Conservation (phyloP, 2,797 vertebrate genomes). For the Brachyalestes nurse region DNA sequence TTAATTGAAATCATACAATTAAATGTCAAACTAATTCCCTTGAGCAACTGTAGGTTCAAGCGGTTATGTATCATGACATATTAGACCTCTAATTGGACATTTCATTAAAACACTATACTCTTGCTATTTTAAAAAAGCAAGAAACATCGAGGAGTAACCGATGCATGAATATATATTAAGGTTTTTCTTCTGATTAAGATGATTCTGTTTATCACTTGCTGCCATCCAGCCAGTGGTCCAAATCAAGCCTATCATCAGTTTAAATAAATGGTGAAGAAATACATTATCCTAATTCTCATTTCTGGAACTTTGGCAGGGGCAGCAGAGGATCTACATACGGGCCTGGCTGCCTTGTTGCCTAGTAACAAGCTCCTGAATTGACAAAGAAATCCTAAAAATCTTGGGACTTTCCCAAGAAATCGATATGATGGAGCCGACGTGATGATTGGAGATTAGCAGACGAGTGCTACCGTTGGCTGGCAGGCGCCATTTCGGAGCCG, state of each 20-base stretch:
- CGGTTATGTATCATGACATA: constrained; percentile 35
- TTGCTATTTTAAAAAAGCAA: not conserved
- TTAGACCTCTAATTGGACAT: constrained; percentile 35
- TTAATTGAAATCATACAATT: constrained; percentile 66
- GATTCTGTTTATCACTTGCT: constrained; percentile 2
- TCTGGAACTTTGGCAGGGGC: constrained; percentile 69
- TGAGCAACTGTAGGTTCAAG: constrained; percentile 53
- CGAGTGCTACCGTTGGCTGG: constrained; percentile 75
- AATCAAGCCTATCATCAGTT: constrained; percentile 60
- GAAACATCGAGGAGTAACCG: not conserved
- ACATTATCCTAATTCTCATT: constrained; percentile 71
- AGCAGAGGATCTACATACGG: constrained; percentile 57
- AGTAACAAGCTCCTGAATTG: constrained; percentile 81
- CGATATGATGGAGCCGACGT: constrained; percentile 85
- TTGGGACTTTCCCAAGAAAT: constrained; percentile 83
- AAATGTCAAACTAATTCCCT: constrained; percentile 71
- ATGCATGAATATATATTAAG: not conserved
- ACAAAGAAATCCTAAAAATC: constrained; percentile 79
- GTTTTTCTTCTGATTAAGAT: not conserved
- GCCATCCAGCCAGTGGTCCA: constrained; percentile 23
- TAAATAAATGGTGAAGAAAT: constrained; percentile 38
- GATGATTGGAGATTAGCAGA: constrained; percentile 85
- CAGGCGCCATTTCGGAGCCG: constrained; percentile 75
- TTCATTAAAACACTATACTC: constrained; percentile 26
- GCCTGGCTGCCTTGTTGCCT: constrained; percentile 79